These are phyloP conservation scores for Odobenus rosmarus DNA, from an alignment of 2,113 vertebrate species.

Conservation along the genomic window DNA sequence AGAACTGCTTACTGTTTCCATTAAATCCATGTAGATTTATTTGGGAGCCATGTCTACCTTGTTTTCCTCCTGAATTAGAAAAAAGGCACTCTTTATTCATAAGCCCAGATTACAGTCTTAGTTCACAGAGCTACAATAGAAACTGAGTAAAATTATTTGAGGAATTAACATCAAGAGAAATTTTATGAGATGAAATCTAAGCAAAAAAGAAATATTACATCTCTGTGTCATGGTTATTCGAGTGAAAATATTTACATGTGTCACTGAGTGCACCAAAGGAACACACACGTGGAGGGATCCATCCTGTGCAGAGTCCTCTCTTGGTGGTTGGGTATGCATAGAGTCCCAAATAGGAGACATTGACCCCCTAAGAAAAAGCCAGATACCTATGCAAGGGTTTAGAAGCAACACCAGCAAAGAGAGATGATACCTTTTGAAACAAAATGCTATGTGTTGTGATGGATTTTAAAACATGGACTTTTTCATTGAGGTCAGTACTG, in stretches of 20 bases:
- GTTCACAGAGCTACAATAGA: not conserved
- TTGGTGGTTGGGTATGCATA: not conserved
- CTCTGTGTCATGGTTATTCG: not conserved
- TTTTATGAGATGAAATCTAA: not conserved
- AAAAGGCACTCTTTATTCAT: not conserved
- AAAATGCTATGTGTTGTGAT: not conserved
- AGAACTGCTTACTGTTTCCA: not conserved
- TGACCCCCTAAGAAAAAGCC: not conserved
- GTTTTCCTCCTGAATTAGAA: not conserved
- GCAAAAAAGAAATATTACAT: not conserved
- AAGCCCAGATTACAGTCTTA: not conserved
- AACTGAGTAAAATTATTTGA: not conserved
- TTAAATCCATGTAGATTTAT: not conserved
- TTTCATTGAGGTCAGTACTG: not conserved
- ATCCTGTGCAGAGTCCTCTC: not conserved
- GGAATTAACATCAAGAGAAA: not conserved
- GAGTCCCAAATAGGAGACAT: not conserved
- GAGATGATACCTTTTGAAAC: not conserved
- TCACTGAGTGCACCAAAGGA: not conserved
- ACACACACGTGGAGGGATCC: not conserved
- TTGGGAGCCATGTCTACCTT: not conserved
- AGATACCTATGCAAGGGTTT: not conserved
- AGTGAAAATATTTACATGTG: not conserved
- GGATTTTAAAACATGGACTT: not conserved
- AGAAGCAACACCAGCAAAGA: not conserved